Percentiles rank a stretch among this genome's conserved stretches.
These are phyloP conservation scores for Circaetus gallicus DNA, from an alignment of 2,113 vertebrate species.

Conservation along the genomic window DNA sequence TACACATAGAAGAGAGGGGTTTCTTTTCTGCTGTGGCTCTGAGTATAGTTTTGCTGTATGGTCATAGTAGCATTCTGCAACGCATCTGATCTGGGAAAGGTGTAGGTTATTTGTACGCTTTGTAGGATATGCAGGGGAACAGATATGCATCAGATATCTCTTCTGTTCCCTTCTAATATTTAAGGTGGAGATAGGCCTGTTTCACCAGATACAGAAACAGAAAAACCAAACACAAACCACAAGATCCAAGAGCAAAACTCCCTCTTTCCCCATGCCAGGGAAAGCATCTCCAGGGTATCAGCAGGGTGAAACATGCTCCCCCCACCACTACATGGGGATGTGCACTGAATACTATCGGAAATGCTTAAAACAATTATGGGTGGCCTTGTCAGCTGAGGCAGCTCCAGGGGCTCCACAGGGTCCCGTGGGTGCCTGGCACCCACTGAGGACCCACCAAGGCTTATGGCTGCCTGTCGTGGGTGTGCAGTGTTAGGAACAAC, in stretches of 20 bases:
- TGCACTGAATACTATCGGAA: background rate
- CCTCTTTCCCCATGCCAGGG: background rate
- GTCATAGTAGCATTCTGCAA: background rate
- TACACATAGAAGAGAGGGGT: accelerated
- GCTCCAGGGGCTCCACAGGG: background rate
- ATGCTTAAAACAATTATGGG: accelerated
- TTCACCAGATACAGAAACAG: background rate
- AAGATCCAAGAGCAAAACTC: background rate
- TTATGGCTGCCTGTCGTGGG: accelerated
- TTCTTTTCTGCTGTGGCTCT: background rate
- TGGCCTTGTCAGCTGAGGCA: accelerated
- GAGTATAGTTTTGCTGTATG: background rate
- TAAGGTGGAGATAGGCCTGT: background rate
- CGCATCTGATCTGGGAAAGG: background rate
- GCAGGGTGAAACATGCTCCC: background rate
- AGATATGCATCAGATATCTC: background rate
- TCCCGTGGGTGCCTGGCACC: background rate
- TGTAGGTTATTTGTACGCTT: background rate
- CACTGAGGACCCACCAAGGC: background rate
- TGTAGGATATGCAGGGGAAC: background rate
- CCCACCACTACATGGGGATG: accelerated
- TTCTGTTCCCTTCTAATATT: background rate
- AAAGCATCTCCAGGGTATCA: background rate
- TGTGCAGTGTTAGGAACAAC: background rate
- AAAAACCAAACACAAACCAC: background rate